Evolutionary conservation across 2,888 invertebrate species (phyloP).

Genomic region (Entomobrya proxima): DNA sequence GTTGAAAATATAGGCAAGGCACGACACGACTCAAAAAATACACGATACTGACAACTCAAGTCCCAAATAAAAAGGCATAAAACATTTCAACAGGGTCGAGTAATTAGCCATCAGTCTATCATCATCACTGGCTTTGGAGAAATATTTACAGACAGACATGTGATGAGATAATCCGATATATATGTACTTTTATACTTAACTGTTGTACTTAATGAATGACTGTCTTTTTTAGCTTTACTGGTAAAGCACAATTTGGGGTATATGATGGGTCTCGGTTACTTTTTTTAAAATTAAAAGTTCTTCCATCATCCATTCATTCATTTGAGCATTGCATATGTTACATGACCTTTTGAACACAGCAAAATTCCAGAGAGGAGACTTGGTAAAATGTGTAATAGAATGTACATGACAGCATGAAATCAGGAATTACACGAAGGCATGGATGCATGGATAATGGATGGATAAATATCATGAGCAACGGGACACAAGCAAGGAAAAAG

Average conservation of each 20-base stretch:
- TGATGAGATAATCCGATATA: constrained; percentile 12
- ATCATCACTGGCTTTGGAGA: not conserved
- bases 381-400: not conserved
- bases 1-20: not conserved
- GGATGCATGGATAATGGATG: constrained; percentile 45
- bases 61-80: constrained; percentile 37
- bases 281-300: not conserved
- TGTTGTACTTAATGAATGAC: constrained; percentile 28
- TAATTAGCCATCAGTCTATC: constrained; percentile 53
- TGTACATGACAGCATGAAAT: constrained; percentile 64
- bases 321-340: constrained; percentile 23
- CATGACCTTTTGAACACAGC: not conserved
- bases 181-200: not conserved
- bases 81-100: constrained; percentile 62
- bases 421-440: constrained; percentile 53
- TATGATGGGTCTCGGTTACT: not conserved
- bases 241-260: not conserved
- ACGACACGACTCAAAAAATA: not conserved
- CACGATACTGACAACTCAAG: not conserved
- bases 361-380: constrained; percentile 35
- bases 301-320: constrained; percentile 38
- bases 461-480: constrained; percentile 46
- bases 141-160: not conserved
- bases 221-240: not conserved
- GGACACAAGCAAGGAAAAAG: not conserved